Percentiles rank a stretch among this genome's conserved stretches.
Evolutionary conservation across 2,888 invertebrate genomes (phyloP).

Genomic region (Apocheima hispidaria): DNA sequence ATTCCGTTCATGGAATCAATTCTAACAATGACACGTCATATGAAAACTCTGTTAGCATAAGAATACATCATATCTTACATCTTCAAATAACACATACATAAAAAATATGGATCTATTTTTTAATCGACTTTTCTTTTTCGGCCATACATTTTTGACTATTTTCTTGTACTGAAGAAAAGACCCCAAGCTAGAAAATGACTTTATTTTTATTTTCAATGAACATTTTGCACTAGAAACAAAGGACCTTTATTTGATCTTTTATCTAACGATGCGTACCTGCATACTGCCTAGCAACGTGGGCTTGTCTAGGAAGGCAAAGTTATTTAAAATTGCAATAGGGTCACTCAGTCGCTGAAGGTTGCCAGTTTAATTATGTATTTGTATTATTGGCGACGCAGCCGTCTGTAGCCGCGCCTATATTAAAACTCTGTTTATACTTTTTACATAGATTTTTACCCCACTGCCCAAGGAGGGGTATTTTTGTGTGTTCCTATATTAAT

Average conservation of each 20-base stretch:
- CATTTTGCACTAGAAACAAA: not conserved
- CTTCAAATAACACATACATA: too few relatives aligned
- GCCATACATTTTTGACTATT: too few relatives aligned
- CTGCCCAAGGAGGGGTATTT: too few relatives aligned
- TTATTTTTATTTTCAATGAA: not conserved
- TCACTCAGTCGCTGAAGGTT: slow-evolving; percentile 72
- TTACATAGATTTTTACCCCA: too few relatives aligned
- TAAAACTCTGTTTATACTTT: slow-evolving; percentile 48
- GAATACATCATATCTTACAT: too few relatives aligned
- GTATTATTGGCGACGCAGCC: slow-evolving; percentile 46
- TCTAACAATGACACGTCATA: too few relatives aligned
- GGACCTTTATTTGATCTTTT: not conserved
- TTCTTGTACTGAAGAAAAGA: too few relatives aligned
- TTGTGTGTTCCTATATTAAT: too few relatives aligned
- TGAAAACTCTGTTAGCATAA: too few relatives aligned
- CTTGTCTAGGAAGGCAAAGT: slow-evolving; percentile 42
- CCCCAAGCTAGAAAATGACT: not conserved
- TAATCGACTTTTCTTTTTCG: too few relatives aligned
- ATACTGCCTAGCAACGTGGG: slow-evolving; percentile 5
- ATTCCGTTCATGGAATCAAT: too few relatives aligned
- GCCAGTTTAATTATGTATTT: slow-evolving; percentile 34
- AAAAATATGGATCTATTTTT: too few relatives aligned
- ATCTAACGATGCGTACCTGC: slow-evolving; percentile 11
- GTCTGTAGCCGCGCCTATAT: slow-evolving; percentile 61
- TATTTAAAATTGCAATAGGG: slow-evolving; percentile 51